Evolutionary conservation across 2,797 vertebrate genomes (phyloP), one percentile per base, ranked within the genome.

Genomic region (Mastacembelus armatus): DNA sequence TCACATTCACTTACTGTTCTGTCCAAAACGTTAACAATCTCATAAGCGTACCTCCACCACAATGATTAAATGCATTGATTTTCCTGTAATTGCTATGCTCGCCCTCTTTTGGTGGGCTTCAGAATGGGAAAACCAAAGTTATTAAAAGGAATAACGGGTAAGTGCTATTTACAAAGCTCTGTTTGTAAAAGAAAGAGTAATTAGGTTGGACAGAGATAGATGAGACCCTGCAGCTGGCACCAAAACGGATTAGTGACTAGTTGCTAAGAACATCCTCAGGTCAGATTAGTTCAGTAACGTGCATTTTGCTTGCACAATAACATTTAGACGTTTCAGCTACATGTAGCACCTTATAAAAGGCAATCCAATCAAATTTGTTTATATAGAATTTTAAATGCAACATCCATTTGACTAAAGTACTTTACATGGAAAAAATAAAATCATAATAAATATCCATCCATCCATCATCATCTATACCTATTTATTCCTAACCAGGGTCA

Each of bases 111-210:
- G 40, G 32, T 35, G 18, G 10, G 33, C 33, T 43, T 45, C 39
- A 51, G 33, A 55, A 10, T 3, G 1, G 7, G 19, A 61, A 35
- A 77, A 52, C 55, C 47, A 47, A 59, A 83, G 77, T 85, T 85
- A 73, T 89, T 78, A 66, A 81, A 80, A 65, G 75, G 52, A 80
- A 79, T 84, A 83, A 88, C 82, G 61, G 60, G 38, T 69, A 80
- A 86, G 71, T 74, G 70, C 77, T 85, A 77, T 91, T 84, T 89
- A 80, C 66, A 43, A 85, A 63, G 55, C 62, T 85, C 64, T 79
- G 65, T 88, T 91, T 86, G 83, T 81, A 76, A 87, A 86, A 87
- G 78, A 82, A 91, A 84, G 75, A 74, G 74, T 87, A 85, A 92
- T 90, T 90, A 81, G 73, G 56, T 67, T 66, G 67, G 66, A 66